Percentiles rank a stretch among this genome's conserved stretches.
These are phyloP conservation scores for Jordanella pulchra DNA, from an alignment of 2,797 vertebrate genomes.

Conservation along the genomic window DNA sequence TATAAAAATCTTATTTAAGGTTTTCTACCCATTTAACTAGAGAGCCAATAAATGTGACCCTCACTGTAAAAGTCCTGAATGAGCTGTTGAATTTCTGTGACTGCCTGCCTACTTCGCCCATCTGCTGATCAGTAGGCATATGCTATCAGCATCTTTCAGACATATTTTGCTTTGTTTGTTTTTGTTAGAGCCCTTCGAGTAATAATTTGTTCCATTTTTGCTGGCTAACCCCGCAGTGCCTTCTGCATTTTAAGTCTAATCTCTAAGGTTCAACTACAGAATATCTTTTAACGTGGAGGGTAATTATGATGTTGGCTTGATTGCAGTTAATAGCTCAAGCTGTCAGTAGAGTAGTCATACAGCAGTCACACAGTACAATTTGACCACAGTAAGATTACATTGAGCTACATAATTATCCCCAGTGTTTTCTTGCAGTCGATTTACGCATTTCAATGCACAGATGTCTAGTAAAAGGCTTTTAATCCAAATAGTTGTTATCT, in stretches of 20 bases:
- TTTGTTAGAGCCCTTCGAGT: slow-evolving; percentile 57
- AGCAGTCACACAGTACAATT: slow-evolving; percentile 62
- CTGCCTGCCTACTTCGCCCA: slow-evolving; percentile 47
- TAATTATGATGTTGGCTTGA: slow-evolving; percentile 69
- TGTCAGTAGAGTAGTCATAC: slow-evolving; percentile 58
- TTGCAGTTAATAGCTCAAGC: slow-evolving; percentile 65
- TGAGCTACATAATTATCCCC: slow-evolving; percentile 56
- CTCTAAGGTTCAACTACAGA: slow-evolving; percentile 64
- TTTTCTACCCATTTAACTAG: not conserved
- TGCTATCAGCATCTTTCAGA: slow-evolving; percentile 67
- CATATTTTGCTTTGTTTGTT: slow-evolving; percentile 43
- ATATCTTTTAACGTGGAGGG: slow-evolving; percentile 60
- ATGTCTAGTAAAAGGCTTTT: slow-evolving; percentile 16
- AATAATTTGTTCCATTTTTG: slow-evolving; percentile 38
- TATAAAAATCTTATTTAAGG: too few relatives aligned
- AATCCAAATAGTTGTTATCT: not conserved
- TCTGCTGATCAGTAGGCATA: slow-evolving; percentile 73
- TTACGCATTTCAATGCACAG: slow-evolving; percentile 19
- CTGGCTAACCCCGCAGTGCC: slow-evolving; percentile 37
- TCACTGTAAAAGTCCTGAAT: slow-evolving; percentile 50
- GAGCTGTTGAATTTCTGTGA: slow-evolving; percentile 59
- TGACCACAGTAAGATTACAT: slow-evolving; percentile 59
- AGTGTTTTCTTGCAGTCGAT: slow-evolving; percentile 11
- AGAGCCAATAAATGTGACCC: not conserved
- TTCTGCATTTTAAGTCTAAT: slow-evolving; percentile 31